Evolutionary conservation across 2,113 vertebrate species (phyloP).

Genomic region (Epinephelus moara): DNA sequence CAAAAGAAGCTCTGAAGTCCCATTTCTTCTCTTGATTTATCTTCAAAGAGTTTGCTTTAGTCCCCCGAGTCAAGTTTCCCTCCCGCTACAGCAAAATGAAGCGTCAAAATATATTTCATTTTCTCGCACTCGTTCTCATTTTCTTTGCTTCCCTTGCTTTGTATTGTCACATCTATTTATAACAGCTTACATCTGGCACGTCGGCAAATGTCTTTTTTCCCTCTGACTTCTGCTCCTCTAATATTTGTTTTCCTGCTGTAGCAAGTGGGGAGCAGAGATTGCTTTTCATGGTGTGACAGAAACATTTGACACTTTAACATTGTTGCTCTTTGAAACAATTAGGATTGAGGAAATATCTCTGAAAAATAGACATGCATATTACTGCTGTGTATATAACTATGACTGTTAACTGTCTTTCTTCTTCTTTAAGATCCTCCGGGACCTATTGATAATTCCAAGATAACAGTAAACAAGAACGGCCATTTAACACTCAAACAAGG

Average conservation of each 20-base stretch:
- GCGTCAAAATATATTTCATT: conserved; percentile 54
- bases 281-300: conserved; percentile 46
- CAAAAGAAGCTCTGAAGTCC: conserved; percentile 41
- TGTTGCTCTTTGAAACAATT: conserved; percentile 40
- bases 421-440: conserved; percentile 91
- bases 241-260: conserved; percentile 49
- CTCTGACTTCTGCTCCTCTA: conserved; percentile 60
- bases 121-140: conserved; percentile 29
- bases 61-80: conserved; percentile 60
- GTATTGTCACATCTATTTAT: conserved; percentile 75
- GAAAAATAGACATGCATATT: not conserved
- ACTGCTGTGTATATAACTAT: conserved; percentile 11
- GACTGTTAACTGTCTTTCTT: conserved; percentile 33
- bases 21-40: conserved; percentile 50
- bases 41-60: conserved; percentile 65
- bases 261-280: conserved; percentile 34
- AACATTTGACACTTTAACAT: conserved; percentile 60
- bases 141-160: conserved; percentile 44
- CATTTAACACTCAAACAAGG: conserved; percentile 93
- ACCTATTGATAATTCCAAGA: conserved; percentile 96
- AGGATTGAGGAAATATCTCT: not conserved
- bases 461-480: conserved; percentile 92
- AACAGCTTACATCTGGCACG: conserved; percentile 52
- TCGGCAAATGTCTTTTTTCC: conserved; percentile 24
- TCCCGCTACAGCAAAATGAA: conserved; percentile 59